phyloP scores from a whole-genome alignment of 2,888 invertebrate species.

The Polyploca ridens region DNA sequence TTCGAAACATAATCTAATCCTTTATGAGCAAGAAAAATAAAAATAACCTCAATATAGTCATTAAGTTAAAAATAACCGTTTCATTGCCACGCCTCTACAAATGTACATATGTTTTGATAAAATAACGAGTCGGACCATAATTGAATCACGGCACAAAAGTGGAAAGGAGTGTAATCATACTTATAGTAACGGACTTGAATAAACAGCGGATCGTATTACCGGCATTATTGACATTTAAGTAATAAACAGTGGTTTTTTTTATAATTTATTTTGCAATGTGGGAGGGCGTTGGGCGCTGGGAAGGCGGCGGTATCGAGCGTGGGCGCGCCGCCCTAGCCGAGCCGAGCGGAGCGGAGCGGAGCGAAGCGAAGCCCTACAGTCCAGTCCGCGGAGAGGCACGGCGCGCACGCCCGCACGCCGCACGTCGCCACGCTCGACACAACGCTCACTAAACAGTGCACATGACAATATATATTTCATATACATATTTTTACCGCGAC shows the following conservation, averaged over 20 bases:
- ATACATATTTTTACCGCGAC: slow-evolving; percentile 32
- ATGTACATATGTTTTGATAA: slow-evolving; percentile 34
- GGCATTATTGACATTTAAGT: slow-evolving; percentile 40
- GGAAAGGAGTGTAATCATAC: neutral
- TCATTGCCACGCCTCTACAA: slow-evolving; percentile 39
- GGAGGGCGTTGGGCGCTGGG: slow-evolving; percentile 79
- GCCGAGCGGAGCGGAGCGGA: slow-evolving; percentile 66
- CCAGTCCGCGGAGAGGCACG: slow-evolving; percentile 50
- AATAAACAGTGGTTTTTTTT: slow-evolving; percentile 64
- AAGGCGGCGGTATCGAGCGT: slow-evolving; percentile 81
- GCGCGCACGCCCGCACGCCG: slow-evolving; percentile 58
- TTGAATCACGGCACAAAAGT: neutral
- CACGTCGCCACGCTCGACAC: slow-evolving; percentile 27
- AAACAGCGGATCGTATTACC: slow-evolving; percentile 19
- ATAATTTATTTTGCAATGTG: slow-evolving; percentile 75
- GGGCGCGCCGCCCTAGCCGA: slow-evolving; percentile 79
- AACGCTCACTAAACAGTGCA: slow-evolving; percentile 41
- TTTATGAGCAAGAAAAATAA: slow-evolving; percentile 31
- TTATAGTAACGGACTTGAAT: slow-evolving; percentile 8
- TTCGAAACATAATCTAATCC: slow-evolving; percentile 12
- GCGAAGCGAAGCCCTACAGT: slow-evolving; percentile 29
- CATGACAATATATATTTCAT: slow-evolving; percentile 42
- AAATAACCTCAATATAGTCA: slow-evolving; percentile 33
- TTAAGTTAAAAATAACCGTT: slow-evolving; percentile 31
- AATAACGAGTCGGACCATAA: slow-evolving; percentile 12